Evolutionary conservation across 2,113 vertebrate genomes (phyloP).

Genomic region (Danionella cerebrum): DNA sequence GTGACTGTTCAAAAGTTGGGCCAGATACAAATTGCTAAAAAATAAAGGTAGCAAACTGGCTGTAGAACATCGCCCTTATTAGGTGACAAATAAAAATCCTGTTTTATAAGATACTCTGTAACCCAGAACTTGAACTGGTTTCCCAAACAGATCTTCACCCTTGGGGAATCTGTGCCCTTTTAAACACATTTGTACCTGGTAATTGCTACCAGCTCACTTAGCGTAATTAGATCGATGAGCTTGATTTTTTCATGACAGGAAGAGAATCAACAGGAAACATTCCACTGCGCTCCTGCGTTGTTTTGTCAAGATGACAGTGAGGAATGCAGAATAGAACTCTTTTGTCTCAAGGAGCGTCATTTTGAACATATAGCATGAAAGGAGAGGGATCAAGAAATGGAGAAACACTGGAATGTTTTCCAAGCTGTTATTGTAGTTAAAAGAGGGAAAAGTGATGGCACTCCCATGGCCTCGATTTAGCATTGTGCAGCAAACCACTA

Average conservation of each 20-base stretch:
- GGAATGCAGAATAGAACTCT: conserved; percentile 31
- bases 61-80: too few relatives aligned
- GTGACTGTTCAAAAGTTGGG: too few relatives aligned
- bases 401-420: neutral
- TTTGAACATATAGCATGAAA: neutral
- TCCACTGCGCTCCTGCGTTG: neutral
- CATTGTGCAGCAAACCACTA: too few relatives aligned
- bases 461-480: neutral
- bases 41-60: too few relatives aligned
- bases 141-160: neutral
- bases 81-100: too few relatives aligned
- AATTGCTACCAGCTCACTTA: conserved; percentile 29
- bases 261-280: conserved; percentile 17
- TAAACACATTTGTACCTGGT: conserved; percentile 8
- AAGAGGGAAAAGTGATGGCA: neutral
- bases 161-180: conserved; percentile 24
- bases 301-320: conserved; percentile 25
- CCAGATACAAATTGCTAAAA: too few relatives aligned
- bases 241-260: conserved; percentile 26
- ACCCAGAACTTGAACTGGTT: neutral
- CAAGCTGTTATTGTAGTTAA: neutral
- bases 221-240: conserved; percentile 35
- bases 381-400: neutral
- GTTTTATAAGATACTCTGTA: neutral
- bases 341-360: neutral